These are phyloP conservation scores for Coelopa frigida DNA, from an alignment of 1,140 invertebrate genomes.

Conservation along the genomic window DNA sequence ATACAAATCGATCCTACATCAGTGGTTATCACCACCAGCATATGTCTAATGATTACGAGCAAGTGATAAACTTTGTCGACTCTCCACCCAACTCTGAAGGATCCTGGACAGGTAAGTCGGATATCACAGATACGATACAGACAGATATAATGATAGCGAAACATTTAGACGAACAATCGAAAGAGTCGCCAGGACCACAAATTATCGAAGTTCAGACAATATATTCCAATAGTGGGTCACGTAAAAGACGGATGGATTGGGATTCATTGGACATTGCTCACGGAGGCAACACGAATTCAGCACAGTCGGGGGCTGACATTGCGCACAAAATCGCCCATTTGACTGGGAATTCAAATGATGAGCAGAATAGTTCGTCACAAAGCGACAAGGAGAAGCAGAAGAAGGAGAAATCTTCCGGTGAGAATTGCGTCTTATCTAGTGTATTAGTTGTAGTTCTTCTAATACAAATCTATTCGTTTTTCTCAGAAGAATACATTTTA, in stretches of 20 bases:
- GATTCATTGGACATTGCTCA: constrained; percentile 42
- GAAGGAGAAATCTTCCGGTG: constrained; percentile 22
- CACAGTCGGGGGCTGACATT: constrained; percentile 27
- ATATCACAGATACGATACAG: neutral
- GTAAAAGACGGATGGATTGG: constrained; percentile 46
- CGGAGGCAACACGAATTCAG: constrained; percentile 34
- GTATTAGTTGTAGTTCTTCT: too few species aligned
- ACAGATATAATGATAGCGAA: neutral
- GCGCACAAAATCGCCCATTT: too few species aligned
- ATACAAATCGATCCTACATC: constrained; percentile 38
- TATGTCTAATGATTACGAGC: constrained; percentile 42
- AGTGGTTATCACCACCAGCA: constrained; percentile 43
- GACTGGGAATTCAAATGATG: too few species aligned
- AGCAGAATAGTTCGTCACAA: constrained; percentile 29
- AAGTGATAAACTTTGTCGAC: constrained; percentile 43
- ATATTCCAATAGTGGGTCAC: constrained; percentile 36
- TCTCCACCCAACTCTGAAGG: constrained; percentile 43
- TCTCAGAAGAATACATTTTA: too few species aligned
- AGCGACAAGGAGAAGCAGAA: constrained; percentile 41
- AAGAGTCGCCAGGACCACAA: constrained; percentile 40
- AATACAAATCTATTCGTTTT: too few species aligned
- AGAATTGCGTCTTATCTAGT: too few species aligned
- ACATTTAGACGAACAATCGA: constrained; percentile 35
- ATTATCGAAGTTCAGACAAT: constrained; percentile 44
- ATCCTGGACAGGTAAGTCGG: constrained; percentile 41